phyloP scores from a whole-genome alignment of 37 sponge, comb jelly and placozoan species.

The Chondrilla cf. caribensis region DNA sequence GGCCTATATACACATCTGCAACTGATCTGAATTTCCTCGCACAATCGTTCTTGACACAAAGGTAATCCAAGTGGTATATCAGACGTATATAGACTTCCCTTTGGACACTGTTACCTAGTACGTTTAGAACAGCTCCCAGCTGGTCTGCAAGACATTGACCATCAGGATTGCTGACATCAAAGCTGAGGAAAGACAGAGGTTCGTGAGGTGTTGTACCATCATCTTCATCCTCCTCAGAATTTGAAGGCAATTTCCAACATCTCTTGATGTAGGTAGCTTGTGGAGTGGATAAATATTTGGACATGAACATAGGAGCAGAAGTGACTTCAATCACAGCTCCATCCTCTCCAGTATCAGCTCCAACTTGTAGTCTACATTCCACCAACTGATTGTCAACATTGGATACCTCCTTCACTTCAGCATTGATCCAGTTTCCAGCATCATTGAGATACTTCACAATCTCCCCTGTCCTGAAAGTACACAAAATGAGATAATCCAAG shows the following conservation, averaged over 20 bases:
- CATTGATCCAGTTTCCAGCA: background rate
- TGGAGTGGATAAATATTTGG: background rate
- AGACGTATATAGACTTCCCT: background rate
- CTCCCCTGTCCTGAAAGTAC: background rate
- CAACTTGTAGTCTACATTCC: background rate
- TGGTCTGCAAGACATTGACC: background rate
- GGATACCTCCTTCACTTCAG: background rate
- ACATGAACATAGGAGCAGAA: background rate
- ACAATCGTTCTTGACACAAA: background rate
- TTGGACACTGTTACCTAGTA: background rate
- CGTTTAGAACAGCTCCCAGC: background rate
- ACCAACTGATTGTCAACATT: no score
- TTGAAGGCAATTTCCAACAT: background rate
- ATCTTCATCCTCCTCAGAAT: background rate
- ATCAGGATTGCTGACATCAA: background rate
- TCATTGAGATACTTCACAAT: background rate
- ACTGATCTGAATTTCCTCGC: background rate
- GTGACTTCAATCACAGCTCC: background rate
- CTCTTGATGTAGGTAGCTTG: background rate
- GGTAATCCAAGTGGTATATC: background rate
- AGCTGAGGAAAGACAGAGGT: background rate
- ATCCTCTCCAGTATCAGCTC: background rate
- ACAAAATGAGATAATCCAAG: constrained; percentile 11
- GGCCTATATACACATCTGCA: background rate
- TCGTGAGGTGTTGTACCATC: background rate